Percentiles rank a stretch among this genome's conserved stretches.
Conservation (phyloP, 1,140 invertebrate genomes). For the Spodoptera frugiperda region DNA sequence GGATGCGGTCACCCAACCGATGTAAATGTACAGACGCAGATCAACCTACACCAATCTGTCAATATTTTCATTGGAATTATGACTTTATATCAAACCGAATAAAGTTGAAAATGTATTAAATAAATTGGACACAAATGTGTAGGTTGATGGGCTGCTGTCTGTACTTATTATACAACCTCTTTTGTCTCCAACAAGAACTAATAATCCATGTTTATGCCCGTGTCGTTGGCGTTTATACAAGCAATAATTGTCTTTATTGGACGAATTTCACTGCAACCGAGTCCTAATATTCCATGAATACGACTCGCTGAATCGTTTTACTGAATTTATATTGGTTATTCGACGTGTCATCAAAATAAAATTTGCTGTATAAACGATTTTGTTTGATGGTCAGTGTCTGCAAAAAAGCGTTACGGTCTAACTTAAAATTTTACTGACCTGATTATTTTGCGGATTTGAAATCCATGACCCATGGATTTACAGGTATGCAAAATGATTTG, state of each 20-base stretch:
- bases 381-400: neutral
- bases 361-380: conserved; percentile 14
- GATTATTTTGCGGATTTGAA: too few species aligned
- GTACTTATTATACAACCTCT: conserved; percentile 60
- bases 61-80: too few species aligned
- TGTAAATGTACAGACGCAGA: conserved; percentile 53
- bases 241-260: conserved; percentile 66
- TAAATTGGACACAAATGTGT: too few species aligned
- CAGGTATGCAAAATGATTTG: too few species aligned
- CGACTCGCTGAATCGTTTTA: conserved; percentile 43
- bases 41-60: too few species aligned
- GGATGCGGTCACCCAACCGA: conserved; percentile 60
- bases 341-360: conserved; percentile 28
- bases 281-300: conserved; percentile 42
- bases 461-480: too few species aligned
- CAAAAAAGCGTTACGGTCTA: too few species aligned
- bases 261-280: conserved; percentile 56
- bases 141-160: too few species aligned
- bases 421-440: too few species aligned
- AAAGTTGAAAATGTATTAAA: too few species aligned
- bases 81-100: too few species aligned
- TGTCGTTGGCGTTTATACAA: conserved; percentile 58
- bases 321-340: conserved; percentile 47
- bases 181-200: conserved; percentile 53
- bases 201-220: conserved; percentile 65